Percentiles rank a stretch among this genome's conserved stretches.
phyloP scores from a whole-genome alignment of 2,113 vertebrate species.

The Microcebus ravelobensis region DNA sequence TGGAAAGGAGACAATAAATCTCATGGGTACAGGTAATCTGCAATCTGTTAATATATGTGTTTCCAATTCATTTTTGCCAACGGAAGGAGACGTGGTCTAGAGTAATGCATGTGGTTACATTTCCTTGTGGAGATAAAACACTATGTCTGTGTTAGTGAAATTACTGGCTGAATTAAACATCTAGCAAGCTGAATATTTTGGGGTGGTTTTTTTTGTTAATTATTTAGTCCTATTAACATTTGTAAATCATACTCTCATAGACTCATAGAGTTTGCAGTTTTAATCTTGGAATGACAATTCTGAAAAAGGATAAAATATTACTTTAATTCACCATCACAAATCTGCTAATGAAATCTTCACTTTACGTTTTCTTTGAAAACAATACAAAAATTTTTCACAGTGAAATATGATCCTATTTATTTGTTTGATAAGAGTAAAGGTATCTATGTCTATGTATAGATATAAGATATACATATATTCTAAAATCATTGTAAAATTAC shows the following conservation, averaged over 20 bases:
- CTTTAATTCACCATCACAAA: neutral
- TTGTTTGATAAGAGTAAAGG: neutral
- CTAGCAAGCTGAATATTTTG: neutral
- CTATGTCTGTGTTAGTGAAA: neutral
- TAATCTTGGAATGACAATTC: neutral
- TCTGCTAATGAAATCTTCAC: neutral
- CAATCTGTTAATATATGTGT: neutral
- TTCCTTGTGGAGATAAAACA: neutral
- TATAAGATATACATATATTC: neutral
- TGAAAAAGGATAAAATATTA: neutral
- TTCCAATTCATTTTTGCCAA: constrained; percentile 12
- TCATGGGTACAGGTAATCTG: neutral
- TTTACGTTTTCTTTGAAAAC: neutral
- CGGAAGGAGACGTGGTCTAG: neutral
- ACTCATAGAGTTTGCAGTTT: neutral
- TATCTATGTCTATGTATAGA: neutral
- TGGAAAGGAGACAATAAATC: neutral
- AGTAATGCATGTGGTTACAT: neutral
- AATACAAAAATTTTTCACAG: neutral
- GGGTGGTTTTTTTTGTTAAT: neutral
- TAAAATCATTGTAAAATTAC: neutral
- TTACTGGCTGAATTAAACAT: neutral
- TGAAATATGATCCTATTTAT: neutral
- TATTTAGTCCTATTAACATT: neutral
- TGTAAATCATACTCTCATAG: neutral